Base-by-base conservation (phyloP, 2,113 vertebrate species). In the Hippocampus barbouri region DNA sequence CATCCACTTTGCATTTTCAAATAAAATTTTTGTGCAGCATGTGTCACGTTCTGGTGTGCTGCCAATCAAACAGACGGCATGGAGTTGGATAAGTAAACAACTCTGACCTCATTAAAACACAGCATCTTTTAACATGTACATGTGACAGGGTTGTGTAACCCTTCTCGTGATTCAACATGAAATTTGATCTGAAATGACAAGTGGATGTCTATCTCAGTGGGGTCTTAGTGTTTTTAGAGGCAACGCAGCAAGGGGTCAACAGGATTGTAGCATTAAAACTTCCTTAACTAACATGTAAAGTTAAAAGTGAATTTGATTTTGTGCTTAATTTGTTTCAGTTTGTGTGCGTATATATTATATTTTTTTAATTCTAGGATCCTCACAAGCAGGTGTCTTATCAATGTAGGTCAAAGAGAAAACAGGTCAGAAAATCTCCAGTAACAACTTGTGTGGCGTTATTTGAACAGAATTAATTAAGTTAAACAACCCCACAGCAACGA, bases 31-130 rank as follows among this genome's bases (percentile, higher is more conserved):
- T n/a, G 10, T 8, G 30, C 38, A 10, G 64, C 67, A 34, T 23
- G 41, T 56, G 49, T 74, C 59, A 61, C 30, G 23, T 60, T 66
- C 66, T 54, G 57, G 23, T 38, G 41, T 62, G 66, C 59, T 71
- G 70, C 0, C 66, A 60, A 72, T 63, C 63, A 74, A 68, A 65
- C 72, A 72, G 70, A 72, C 75, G 68, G 72, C 66, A 57, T 57
- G 40, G 69, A 27, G 64, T 2, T 11, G 63, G 43, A 88, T 60
- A 79, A 81, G 85, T 88, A 85, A 89, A 89, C 89, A 90, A 73
- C 85, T 76, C 54, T 87, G 86, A 86, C 89, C 89, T 74, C 76
- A 57, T 86, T 86, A 72, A 27, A 76, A 59, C 74, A 76, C 67
- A 45, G 69, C 61, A 67, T 61, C 74, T 61, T 74, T 23, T 71